Base-by-base conservation (phyloP, 2,888 invertebrate species). In the Dromius quadrimaculatus region DNA sequence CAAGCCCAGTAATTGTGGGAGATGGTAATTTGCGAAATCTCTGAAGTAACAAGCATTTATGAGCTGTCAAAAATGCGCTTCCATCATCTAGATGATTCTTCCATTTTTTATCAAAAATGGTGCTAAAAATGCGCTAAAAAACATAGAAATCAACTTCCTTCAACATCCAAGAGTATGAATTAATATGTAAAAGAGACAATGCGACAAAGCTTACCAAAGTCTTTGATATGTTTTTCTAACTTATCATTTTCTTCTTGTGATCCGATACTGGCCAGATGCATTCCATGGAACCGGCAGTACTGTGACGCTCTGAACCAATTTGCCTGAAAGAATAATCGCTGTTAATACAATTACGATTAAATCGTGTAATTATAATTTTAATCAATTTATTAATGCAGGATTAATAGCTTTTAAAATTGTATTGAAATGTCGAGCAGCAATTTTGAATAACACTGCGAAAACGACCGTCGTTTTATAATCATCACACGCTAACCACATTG, bases 251-350 rank as follows among this genome's bases (percentile, higher is more conserved):
- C 94, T 79, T 94, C 93, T 82, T 95, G 94, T 70, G 93, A 92
- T 69, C 92, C 90, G 79, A 95, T 93, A 79, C 94, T 94, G 11
- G 95, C 94, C 77, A 95, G 86, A 78, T 95, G 94, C 94, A 95
- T 95, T 63, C 95, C 95, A 82, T 95, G 95, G 84, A 94, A 95
- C 73, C 95, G 87, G 81, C 95, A 95, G 83, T 94, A 95, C 83
- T 95, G 95, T 63, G 93, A 90, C 19, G 95, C 93, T 81, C 93
- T 90, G 85, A 92, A 95, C 92, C 95, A 95, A 84, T 95, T 95
- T 2, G 95, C 95, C 95, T 95, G 86, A 9, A 88, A 85, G 76
- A 23, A 28, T 28, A 28, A n/a, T n/a, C n/a, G n/a, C n/a, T 28
- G 8, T 5, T 43, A 43, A 15, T 43, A 43, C 17, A 17, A 19